Evolutionary conservation across 2,113 vertebrate genomes (phyloP).

Genomic region (Actenoides hombroni): DNA sequence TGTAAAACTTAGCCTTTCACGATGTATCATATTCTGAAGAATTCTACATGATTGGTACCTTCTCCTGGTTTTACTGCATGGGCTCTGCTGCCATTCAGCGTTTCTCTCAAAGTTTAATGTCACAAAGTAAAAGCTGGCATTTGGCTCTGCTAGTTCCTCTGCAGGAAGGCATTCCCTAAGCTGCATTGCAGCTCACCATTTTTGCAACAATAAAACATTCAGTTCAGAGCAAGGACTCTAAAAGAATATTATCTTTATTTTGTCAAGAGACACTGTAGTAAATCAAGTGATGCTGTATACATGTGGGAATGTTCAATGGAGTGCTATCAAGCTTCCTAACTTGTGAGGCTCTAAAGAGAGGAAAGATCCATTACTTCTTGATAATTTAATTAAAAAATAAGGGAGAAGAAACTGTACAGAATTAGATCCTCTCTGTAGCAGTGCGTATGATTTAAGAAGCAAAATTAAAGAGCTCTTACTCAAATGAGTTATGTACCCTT

Average conservation of each 20-base stretch:
- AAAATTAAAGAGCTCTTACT: neutral
- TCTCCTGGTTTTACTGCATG: neutral
- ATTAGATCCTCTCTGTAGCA: neutral
- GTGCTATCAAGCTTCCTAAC: neutral
- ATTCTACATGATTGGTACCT: neutral
- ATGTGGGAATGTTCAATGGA: neutral
- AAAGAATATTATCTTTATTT: neutral
- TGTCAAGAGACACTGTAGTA: neutral
- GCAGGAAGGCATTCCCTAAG: neutral
- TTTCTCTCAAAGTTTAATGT: neutral
- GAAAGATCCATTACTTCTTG: neutral
- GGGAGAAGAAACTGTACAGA: neutral
- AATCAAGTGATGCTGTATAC: neutral
- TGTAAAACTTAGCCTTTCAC: neutral
- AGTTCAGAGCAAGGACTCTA: neutral
- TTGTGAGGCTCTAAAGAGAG: neutral
- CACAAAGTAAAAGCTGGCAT: neutral
- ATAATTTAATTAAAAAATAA: neutral
- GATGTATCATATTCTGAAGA: neutral
- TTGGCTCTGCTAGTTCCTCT: neutral
- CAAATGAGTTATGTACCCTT: neutral
- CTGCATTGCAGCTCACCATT: neutral
- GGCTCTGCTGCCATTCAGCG: neutral
- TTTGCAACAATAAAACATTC: neutral
- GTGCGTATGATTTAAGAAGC: neutral